These are phyloP conservation scores for Macaca fascicularis DNA, from an alignment of 2,113 vertebrate genomes.

Conservation along the genomic window DNA sequence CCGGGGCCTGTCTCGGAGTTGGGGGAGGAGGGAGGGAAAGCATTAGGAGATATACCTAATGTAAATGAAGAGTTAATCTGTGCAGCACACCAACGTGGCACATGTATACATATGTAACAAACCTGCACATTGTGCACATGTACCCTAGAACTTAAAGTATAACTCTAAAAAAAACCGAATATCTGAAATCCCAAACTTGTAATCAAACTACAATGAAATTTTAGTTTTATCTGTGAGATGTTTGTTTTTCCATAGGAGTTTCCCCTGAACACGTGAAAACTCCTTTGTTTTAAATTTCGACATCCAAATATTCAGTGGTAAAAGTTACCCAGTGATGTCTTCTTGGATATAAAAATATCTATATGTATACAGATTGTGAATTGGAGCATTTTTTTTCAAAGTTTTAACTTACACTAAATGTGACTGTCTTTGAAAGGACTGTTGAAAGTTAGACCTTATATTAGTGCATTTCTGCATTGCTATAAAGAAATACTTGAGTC, in stretches of 20 bases:
- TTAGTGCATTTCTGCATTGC: too few relatives aligned
- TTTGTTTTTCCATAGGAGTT: background rate
- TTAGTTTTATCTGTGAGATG: background rate
- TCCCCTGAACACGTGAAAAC: background rate
- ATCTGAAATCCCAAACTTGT: background rate
- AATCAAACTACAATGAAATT: background rate
- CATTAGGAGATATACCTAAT: too few relatives aligned
- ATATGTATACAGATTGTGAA: background rate
- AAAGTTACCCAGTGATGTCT: background rate
- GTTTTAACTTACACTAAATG: background rate
- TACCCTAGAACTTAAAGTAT: too few relatives aligned
- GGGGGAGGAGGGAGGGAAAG: too few relatives aligned
- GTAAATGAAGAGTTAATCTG: too few relatives aligned
- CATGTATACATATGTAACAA: too few relatives aligned
- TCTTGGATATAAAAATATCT: background rate
- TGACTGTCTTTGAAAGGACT: background rate
- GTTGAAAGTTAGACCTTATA: background rate
- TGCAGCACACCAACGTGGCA: too few relatives aligned
- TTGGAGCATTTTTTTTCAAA: background rate
- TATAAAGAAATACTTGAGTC: too few relatives aligned
- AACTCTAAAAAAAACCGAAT: accelerated
- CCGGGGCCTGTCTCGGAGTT: too few relatives aligned
- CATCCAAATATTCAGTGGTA: background rate
- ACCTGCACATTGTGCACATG: too few relatives aligned
- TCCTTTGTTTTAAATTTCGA: background rate